These are phyloP conservation scores for Notothenia rossii DNA, from an alignment of 2,113 vertebrate species.

Conservation along the genomic window DNA sequence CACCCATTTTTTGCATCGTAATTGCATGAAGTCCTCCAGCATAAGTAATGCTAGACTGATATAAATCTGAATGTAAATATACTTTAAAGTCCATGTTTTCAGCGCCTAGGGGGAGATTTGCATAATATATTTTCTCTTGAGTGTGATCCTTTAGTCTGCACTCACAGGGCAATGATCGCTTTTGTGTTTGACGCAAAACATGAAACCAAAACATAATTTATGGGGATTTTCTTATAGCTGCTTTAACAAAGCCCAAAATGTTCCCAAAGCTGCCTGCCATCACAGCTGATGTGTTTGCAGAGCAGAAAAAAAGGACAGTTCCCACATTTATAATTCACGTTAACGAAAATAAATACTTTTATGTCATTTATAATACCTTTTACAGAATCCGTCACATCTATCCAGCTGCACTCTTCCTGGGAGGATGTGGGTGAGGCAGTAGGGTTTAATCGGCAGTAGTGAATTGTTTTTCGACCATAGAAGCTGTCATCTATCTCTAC, in stretches of 20 bases:
- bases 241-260: conserved; percentile 17
- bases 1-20: conserved; percentile 8
- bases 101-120: conserved; percentile 21
- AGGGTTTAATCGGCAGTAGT: conserved; percentile 84
- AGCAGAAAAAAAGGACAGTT: neutral
- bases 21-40: conserved; percentile 8
- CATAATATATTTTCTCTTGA: conserved; percentile 9
- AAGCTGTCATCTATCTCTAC: conserved; percentile 89
- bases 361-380: conserved; percentile 83
- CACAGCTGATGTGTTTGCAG: neutral
- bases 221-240: neutral
- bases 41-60: conserved; percentile 27
- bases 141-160: conserved; percentile 34
- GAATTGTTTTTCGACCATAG: conserved; percentile 88
- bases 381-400: conserved; percentile 85
- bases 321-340: neutral
- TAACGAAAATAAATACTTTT: neutral
- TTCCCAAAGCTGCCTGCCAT: neutral
- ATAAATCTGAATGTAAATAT: conserved; percentile 27
- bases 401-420: conserved; percentile 89
- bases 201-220: conserved; percentile 4
- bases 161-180: conserved; percentile 4
- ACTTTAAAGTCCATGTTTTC: conserved; percentile 25
- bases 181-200: conserved; percentile 41
- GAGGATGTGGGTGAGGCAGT: conserved; percentile 36